Evolutionary conservation across 2,113 vertebrate species (phyloP).

Genomic region (Triplophysa tibetana): DNA sequence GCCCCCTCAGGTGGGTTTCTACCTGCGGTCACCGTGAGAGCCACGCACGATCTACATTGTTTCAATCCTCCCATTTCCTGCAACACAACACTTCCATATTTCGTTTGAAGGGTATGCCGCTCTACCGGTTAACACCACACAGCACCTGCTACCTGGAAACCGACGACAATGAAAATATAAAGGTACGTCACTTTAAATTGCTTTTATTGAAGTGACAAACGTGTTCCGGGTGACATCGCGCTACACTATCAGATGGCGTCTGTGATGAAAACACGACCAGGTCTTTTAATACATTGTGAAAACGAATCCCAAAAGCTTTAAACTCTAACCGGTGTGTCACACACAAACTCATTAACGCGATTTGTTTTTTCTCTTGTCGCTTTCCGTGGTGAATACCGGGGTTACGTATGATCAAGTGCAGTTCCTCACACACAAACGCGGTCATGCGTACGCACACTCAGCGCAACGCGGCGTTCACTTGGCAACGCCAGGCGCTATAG

Average conservation of each 20-base stretch:
- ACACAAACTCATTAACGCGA: neutral
- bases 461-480: constrained; percentile 62
- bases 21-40: constrained; percentile 8
- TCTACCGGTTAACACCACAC: constrained; percentile 8
- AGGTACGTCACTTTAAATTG: constrained; percentile 46
- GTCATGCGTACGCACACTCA: neutral
- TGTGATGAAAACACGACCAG: neutral
- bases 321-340: neutral
- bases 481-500: constrained; percentile 65
- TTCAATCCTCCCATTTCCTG: constrained; percentile 60
- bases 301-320: neutral
- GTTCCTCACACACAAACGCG: constrained; percentile 3
- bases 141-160: constrained; percentile 14
- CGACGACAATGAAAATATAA: constrained; percentile 33
- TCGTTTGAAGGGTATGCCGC: constrained; percentile 31
- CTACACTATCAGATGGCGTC: neutral
- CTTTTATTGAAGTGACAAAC: constrained; percentile 20
- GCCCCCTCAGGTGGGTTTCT: constrained; percentile 46
- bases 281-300: neutral
- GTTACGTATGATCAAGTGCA: constrained; percentile 6
- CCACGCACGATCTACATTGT: constrained; percentile 57
- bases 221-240: constrained; percentile 31
- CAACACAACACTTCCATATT: constrained; percentile 50
- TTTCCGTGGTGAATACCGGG: constrained; percentile 5
- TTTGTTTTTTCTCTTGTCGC: neutral